Evolutionary conservation across 2,888 invertebrate genomes (phyloP).

Genomic region (Mylabris sibirica): DNA sequence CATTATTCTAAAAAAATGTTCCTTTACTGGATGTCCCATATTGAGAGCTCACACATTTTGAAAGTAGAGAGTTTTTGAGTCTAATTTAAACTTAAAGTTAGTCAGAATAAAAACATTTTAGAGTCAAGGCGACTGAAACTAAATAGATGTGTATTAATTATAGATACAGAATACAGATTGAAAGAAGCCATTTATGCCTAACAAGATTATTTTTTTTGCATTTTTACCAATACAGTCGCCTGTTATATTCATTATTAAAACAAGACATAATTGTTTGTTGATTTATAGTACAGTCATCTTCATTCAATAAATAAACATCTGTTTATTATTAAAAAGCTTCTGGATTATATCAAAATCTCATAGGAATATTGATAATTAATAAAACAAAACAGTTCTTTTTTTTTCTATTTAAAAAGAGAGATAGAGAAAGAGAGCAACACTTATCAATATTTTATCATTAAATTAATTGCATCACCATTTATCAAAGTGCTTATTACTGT

Average conservation of each 20-base stretch:
- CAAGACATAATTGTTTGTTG: neutral
- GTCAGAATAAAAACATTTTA: too few species aligned
- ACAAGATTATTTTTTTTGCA: too few species aligned
- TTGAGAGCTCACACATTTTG: too few species aligned
- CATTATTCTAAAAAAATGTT: too few species aligned
- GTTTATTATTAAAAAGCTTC: conserved; percentile 1
- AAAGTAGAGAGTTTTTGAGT: too few species aligned
- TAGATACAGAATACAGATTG: too few species aligned
- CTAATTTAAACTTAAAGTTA: too few species aligned
- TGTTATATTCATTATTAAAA: neutral
- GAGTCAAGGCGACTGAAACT: too few species aligned
- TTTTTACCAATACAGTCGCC: neutral
- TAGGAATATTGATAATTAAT: neutral
- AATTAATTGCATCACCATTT: neutral
- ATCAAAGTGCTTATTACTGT: neutral
- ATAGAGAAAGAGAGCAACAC: neutral
- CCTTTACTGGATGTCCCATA: too few species aligned
- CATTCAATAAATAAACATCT: neutral
- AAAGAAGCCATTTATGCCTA: too few species aligned
- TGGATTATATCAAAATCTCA: neutral
- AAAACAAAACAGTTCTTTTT: neutral
- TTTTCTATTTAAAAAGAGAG: too few species aligned
- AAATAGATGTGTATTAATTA: too few species aligned
- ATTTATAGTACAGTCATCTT: neutral
- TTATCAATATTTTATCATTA: neutral